A percentile compares a stretch with the other conserved stretches of the same genome.
Evolutionary conservation across 1,140 invertebrate species (phyloP).

Genomic region (Drosophila grimshawi): DNA sequence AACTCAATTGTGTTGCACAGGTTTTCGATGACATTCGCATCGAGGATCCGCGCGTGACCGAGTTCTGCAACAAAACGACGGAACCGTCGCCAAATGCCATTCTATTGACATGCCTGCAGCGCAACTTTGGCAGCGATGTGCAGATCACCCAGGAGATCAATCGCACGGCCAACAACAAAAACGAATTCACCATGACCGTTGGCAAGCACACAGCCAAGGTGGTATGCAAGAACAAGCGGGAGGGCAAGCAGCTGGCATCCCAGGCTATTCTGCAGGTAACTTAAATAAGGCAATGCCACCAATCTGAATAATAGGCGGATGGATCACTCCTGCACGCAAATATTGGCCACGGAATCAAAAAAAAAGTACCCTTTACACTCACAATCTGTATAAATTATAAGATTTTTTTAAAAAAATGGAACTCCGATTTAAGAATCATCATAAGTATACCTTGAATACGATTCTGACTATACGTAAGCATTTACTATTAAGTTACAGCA

Average conservation of each 20-base stretch:
- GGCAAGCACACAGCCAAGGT: slow-evolving; percentile 96
- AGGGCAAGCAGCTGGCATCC: slow-evolving; percentile 98
- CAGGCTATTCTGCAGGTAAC: slow-evolving; percentile 95
- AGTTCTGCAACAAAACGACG: slow-evolving; percentile 97
- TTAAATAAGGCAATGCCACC: no score
- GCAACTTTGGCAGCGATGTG: slow-evolving; percentile 96
- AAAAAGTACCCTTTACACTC: no score
- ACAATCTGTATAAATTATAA: no score
- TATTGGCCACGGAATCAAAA: no score
- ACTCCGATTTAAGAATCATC: no score
- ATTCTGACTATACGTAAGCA: no score
- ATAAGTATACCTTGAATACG: no score
- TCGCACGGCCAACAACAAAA: slow-evolving; percentile 95
- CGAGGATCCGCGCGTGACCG: slow-evolving; percentile 96
- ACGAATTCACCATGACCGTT: slow-evolving; percentile 97
- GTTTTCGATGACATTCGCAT: slow-evolving; percentile 97
- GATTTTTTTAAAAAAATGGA: no score
- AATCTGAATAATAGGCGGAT: no score
- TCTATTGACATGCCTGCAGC: slow-evolving; percentile 94
- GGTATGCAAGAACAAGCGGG: slow-evolving; percentile 97
- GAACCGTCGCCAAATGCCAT: slow-evolving; percentile 98
- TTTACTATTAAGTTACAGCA: no score
- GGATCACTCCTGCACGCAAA: no score
- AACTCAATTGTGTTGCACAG: slow-evolving; percentile 79
- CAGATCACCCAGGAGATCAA: slow-evolving; percentile 95